Base-by-base conservation (phyloP, 1,140 invertebrate genomes). In the Mizuhopecten yessoensis region DNA sequence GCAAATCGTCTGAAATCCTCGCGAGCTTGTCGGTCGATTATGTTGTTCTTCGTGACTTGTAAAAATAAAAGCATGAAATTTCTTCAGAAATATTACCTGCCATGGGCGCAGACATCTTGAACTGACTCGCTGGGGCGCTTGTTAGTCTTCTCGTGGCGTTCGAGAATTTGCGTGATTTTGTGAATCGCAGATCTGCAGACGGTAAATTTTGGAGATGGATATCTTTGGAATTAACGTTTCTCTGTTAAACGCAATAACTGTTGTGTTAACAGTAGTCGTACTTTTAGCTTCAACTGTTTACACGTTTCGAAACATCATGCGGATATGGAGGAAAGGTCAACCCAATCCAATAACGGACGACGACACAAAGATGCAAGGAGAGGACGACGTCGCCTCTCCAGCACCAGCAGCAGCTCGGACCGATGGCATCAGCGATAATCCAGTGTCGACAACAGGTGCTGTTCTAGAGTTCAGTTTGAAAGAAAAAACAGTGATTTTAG, bases 41-140 rank as follows among this genome's bases (percentile, higher is more conserved):
- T n/a, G n/a, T n/a, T n/a, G n/a, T n/a, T n/a, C n/a, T n/a, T n/a
- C n/a, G n/a, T n/a, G n/a, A n/a, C n/a, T n/a, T n/a, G n/a, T n/a
- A n/a, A n/a, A n/a, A n/a, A n/a, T n/a, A n/a, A n/a, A n/a, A n/a
- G n/a, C n/a, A n/a, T n/a, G n/a, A n/a, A n/a, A n/a, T n/a, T n/a
- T n/a, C n/a, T n/a, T n/a, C n/a, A n/a, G n/a, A n/a, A n/a, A n/a
- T n/a, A n/a, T n/a, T 75, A 75, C 57, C 57, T 75, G 57, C 1
- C 45, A 87, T 92, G 91, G 93, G 91, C 91, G 93, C 93, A 91
- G 93, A 88, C 93, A 93, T 93, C 86, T 92, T 93, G 89, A 88
- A 87, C 86, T 89, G 33, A 86, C n/a, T 89, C 36, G 23, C 23
- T 36, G 33, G 34, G n/a, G 29, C 34, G 88, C 88, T 88, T 88